phyloP scores from a whole-genome alignment of 2,888 invertebrate species.

The Nephrotoma flavescens region DNA sequence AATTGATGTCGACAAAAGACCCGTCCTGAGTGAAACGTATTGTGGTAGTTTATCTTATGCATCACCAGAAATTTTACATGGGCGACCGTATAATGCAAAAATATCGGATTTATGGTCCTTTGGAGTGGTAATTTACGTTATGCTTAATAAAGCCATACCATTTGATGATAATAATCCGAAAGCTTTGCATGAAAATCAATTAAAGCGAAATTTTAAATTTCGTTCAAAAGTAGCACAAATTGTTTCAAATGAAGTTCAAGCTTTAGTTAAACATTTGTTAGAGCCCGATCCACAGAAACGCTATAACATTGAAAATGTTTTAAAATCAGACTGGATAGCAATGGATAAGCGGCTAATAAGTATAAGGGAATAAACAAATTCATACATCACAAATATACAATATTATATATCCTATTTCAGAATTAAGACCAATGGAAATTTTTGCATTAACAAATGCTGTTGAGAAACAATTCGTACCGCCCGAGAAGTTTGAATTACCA shows the following conservation, averaged over 20 bases:
- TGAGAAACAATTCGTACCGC: not conserved
- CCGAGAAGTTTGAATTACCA: not conserved
- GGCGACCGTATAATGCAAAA: slow-evolving; percentile 56
- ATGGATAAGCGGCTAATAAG: slow-evolving; percentile 42
- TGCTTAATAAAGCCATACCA: slow-evolving; percentile 71
- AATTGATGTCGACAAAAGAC: slow-evolving; percentile 27
- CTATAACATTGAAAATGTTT: slow-evolving; percentile 38
- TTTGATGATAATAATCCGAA: slow-evolving; percentile 55
- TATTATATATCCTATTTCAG: not conserved
- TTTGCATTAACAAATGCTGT: not conserved
- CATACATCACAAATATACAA: not conserved
- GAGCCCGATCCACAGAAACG: slow-evolving; percentile 52
- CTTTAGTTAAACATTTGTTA: slow-evolving; percentile 44
- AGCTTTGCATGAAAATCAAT: slow-evolving; percentile 30
- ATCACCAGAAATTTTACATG: slow-evolving; percentile 69
- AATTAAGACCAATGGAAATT: not conserved
- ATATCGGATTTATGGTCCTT: slow-evolving; percentile 67
- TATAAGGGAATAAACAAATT: not conserved
- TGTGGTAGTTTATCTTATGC: slow-evolving; percentile 83
- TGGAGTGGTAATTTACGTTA: slow-evolving; percentile 64
- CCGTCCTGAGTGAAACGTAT: slow-evolving; percentile 57
- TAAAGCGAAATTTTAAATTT: slow-evolving; percentile 52
- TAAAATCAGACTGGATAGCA: slow-evolving; percentile 46
- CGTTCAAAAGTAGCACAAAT: slow-evolving; percentile 43
- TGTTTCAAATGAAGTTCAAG: slow-evolving; percentile 45